These are phyloP conservation scores for Arion vulgaris DNA, from an alignment of 1,140 invertebrate species.

Conservation along the genomic window DNA sequence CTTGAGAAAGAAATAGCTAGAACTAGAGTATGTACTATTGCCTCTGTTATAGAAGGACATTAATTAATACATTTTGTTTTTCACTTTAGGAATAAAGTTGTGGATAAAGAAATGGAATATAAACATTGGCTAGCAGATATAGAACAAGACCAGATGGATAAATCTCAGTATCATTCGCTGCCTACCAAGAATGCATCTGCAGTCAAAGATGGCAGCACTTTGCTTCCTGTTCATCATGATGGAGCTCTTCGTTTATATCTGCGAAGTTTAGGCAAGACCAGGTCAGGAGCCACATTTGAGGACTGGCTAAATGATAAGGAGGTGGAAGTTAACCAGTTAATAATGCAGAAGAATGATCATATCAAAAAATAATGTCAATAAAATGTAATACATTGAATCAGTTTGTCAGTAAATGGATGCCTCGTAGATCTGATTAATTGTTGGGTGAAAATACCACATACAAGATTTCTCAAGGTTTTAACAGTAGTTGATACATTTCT, in stretches of 20 bases:
- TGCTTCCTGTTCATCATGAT: conserved; percentile 27
- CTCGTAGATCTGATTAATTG: too few relatives aligned
- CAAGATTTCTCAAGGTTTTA: too few relatives aligned
- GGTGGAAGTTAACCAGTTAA: conserved; percentile 44
- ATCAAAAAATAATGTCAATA: neutral
- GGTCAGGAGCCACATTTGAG: conserved; percentile 51
- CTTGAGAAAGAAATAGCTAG: too few relatives aligned
- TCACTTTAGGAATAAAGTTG: conserved; percentile 49
- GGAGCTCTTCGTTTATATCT: conserved; percentile 57
- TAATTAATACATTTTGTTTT: too few relatives aligned
- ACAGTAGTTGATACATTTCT: too few relatives aligned
- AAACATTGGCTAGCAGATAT: conserved; percentile 54
- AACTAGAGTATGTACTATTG: too few relatives aligned
- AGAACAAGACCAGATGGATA: conserved; percentile 53
- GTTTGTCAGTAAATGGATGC: too few relatives aligned
- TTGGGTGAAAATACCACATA: too few relatives aligned
- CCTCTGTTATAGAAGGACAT: too few relatives aligned
- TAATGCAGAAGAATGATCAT: neutral
- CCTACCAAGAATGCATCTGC: neutral
- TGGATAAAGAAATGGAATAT: conserved; percentile 53
- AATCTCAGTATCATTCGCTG: conserved; percentile 30
- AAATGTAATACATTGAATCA: too few relatives aligned
- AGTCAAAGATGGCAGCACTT: conserved; percentile 17
- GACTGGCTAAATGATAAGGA: conserved; percentile 62
- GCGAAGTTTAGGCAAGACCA: conserved; percentile 51